These are phyloP conservation scores for Hemicrepidius hirtus DNA, from an alignment of 2,888 invertebrate genomes.

Conservation along the genomic window DNA sequence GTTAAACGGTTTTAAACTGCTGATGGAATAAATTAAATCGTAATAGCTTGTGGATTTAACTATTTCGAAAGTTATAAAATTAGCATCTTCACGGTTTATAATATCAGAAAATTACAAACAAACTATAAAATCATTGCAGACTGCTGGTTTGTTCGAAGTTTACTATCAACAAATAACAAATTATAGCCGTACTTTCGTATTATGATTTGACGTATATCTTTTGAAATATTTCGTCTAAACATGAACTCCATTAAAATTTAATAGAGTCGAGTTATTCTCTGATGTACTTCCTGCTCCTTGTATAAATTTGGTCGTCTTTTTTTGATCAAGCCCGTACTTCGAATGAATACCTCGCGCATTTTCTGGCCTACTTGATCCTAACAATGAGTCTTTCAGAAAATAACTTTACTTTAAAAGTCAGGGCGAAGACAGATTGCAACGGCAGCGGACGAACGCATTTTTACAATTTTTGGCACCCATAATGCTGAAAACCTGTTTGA, in stretches of 20 bases:
- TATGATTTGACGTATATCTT: constrained; percentile 41
- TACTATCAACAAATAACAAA: constrained; percentile 45
- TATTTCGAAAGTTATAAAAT: constrained; percentile 20
- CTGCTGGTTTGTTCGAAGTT: constrained; percentile 28
- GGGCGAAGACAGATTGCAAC: constrained; percentile 62
- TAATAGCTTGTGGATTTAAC: constrained; percentile 1
- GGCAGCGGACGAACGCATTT: constrained; percentile 60
- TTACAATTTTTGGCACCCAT: constrained; percentile 60
- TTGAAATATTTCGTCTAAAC: constrained; percentile 45
- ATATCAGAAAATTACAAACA: constrained; percentile 25
- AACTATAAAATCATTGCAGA: constrained; percentile 21
- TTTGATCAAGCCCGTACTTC: constrained; percentile 41
- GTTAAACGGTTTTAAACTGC: background rate
- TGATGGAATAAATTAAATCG: constrained; percentile 17
- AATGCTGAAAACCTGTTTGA: constrained; percentile 59
- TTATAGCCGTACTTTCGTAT: constrained; percentile 24
- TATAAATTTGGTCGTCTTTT: constrained; percentile 44
- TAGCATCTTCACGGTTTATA: constrained; percentile 22
- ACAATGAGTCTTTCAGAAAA: constrained; percentile 62
- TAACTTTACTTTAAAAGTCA: constrained; percentile 60
- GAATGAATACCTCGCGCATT: constrained; percentile 57
- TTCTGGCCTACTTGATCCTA: constrained; percentile 61
- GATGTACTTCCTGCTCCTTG: constrained; percentile 39
- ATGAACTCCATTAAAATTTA: constrained; percentile 52
- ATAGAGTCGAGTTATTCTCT: constrained; percentile 43